Conservation (phyloP, 2,888 invertebrate species). For the Salticus scenicus region DNA sequence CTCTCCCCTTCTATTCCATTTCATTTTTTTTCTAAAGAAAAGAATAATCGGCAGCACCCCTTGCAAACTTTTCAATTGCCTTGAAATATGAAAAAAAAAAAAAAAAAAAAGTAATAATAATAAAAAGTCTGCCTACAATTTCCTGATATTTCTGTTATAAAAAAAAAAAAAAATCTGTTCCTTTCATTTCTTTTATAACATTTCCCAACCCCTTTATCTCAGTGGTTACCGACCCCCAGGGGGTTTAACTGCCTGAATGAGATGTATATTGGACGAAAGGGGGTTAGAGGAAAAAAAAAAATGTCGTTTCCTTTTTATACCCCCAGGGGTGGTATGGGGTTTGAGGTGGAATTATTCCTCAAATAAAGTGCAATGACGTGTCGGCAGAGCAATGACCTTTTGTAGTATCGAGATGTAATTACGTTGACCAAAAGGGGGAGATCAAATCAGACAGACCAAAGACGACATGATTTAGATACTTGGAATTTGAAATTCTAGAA, state of each 20-base stretch:
- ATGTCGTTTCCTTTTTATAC: conserved; percentile 40
- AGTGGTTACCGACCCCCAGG: conserved; percentile 31
- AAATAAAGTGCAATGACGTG: conserved; percentile 59
- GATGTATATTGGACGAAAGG: conserved; percentile 21
- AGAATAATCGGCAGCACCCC: neutral
- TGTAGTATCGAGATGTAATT: conserved; percentile 29
- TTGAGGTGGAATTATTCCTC: conserved; percentile 48
- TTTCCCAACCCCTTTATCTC: conserved; percentile 50
- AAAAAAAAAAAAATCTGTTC: neutral
- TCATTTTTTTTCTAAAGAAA: neutral
- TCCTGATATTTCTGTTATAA: neutral
- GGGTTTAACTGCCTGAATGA: conserved; percentile 16
- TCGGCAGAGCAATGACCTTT: conserved; percentile 47
- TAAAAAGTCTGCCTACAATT: neutral
- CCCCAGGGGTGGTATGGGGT: neutral
- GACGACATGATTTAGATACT: too few species aligned
- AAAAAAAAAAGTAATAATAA: neutral
- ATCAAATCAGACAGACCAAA: neutral
- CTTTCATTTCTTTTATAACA: conserved; percentile 1
- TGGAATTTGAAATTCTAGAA: neutral
- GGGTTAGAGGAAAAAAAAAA: conserved; percentile 36
- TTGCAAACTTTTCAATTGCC: neutral
- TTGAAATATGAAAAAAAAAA: too few species aligned
- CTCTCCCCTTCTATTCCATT: neutral
- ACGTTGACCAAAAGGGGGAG: conserved; percentile 31